Conservation (phyloP, 2,113 vertebrate species). For the Rhinopomastus cyanomelas region DNA sequence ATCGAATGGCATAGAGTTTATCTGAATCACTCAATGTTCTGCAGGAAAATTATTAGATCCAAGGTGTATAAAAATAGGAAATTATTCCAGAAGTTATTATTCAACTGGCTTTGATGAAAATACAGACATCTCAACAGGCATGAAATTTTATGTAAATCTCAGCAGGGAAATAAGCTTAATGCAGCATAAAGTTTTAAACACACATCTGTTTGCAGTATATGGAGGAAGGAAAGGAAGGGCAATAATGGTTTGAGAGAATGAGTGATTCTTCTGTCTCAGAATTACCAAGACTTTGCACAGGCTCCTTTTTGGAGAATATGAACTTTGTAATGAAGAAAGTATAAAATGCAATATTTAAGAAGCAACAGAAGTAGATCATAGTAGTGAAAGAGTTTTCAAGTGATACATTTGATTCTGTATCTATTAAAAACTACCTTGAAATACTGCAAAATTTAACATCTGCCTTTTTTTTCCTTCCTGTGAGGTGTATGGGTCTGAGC, state of each 20-base stretch:
- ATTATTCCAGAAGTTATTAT: background rate
- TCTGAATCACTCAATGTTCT: background rate
- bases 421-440: background rate
- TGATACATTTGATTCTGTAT: background rate
- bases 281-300: background rate
- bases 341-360: background rate
- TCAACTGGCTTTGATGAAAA: background rate
- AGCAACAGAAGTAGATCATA: background rate
- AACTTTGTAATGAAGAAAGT: background rate
- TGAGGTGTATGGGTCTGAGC: background rate
- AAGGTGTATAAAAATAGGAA: background rate
- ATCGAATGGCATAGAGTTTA: background rate
- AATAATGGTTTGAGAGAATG: background rate
- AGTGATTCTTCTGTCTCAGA: background rate
- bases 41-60: background rate
- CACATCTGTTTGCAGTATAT: background rate
- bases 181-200: conserved; percentile 15
- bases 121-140: background rate
- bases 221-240: background rate
- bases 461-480: background rate
- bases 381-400: background rate
- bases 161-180: background rate
- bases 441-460: background rate
- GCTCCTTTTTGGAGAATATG: background rate
- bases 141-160: conserved; percentile 4